These are phyloP conservation scores for Phoebastria nigripes DNA, from an alignment of 2,797 vertebrate genomes.

Conservation along the genomic window DNA sequence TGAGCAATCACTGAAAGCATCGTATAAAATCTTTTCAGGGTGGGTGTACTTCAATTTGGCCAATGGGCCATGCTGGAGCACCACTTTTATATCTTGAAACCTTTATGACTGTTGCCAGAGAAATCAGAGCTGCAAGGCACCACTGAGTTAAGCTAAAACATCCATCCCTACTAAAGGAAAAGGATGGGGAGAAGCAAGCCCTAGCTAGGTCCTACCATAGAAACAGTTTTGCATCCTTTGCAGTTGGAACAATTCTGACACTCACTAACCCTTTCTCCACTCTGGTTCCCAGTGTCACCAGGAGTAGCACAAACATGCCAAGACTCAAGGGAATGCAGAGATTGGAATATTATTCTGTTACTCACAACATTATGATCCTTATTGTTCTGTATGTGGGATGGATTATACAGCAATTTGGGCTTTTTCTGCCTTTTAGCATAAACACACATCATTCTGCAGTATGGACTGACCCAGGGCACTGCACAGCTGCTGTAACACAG, in stretches of 20 bases:
- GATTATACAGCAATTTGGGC: background rate
- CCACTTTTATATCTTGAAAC: background rate
- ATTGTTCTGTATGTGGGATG: background rate
- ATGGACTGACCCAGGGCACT: rapidly evolving
- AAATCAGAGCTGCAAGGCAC: background rate
- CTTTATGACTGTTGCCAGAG: background rate
- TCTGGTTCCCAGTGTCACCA: background rate
- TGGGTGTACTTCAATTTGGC: background rate
- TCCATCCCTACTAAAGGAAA: background rate
- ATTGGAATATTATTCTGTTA: background rate
- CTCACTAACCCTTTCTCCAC: background rate
- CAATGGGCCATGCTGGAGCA: background rate
- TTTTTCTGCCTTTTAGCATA: background rate
- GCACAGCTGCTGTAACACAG: background rate
- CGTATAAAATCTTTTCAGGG: background rate
- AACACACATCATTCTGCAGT: background rate
- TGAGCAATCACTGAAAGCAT: slow-evolving; percentile 4
- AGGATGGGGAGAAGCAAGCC: background rate
- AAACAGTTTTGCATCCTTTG: background rate
- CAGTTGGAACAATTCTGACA: background rate
- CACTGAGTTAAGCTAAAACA: background rate
- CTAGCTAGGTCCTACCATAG: background rate
- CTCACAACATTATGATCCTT: background rate
- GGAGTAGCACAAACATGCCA: background rate
- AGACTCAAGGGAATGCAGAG: background rate